phyloP scores from a whole-genome alignment of 2,888 invertebrate species.

The Uropetala carovei region DNA sequence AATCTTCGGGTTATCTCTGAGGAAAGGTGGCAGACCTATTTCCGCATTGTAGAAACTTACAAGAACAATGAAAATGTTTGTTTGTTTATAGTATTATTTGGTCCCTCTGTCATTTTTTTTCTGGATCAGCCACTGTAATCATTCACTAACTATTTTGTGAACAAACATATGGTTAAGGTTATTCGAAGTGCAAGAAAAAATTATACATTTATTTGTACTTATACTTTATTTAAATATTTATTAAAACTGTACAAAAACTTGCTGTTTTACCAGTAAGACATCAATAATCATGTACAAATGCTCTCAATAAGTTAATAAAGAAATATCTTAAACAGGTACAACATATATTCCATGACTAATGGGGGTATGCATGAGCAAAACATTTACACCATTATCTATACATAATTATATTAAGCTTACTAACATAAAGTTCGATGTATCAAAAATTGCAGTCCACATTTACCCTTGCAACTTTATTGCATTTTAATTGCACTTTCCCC shows the following conservation, averaged over 20 bases:
- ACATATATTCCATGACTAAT: slow-evolving; percentile 42
- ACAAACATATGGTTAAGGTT: no score
- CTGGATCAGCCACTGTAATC: no score
- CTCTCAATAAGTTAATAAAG: slow-evolving; percentile 8
- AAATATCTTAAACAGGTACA: slow-evolving; percentile 37
- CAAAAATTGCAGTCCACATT: background rate
- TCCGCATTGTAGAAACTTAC: no score
- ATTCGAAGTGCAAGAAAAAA: no score
- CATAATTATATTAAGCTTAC: background rate
- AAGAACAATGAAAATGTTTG: no score
- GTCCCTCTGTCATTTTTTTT: no score
- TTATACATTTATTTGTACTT: no score
- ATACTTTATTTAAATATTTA: background rate
- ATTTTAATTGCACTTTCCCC: slow-evolving; percentile 46
- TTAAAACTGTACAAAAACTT: slow-evolving; percentile 49
- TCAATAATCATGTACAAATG: slow-evolving; percentile 29
- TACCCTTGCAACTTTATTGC: background rate
- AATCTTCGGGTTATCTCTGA: no score
- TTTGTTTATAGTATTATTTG: no score
- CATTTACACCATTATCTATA: background rate
- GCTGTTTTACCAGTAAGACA: slow-evolving; percentile 14
- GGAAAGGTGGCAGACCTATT: no score
- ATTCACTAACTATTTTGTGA: no score
- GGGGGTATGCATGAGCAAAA: slow-evolving; percentile 48
- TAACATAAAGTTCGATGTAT: background rate